A percentile compares a stretch with the other conserved stretches of the same genome.
Evolutionary conservation across 2,888 invertebrate genomes (phyloP).

Genomic region (Epinotia nisella): DNA sequence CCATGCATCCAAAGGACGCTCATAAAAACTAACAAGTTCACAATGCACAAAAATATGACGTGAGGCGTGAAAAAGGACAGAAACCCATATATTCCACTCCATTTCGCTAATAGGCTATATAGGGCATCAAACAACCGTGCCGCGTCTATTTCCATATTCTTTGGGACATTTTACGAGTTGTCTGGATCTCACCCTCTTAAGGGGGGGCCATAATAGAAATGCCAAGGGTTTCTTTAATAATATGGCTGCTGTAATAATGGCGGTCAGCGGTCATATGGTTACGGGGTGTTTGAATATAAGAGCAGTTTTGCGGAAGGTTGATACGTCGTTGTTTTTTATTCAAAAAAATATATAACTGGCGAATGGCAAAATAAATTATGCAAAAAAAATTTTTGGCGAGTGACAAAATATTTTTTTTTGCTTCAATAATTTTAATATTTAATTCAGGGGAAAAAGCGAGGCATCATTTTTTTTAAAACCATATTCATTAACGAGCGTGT

Average conservation of each 20-base stretch:
- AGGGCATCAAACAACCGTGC: constrained; percentile 39
- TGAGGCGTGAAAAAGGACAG: constrained; percentile 29
- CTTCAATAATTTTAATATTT: too few species aligned
- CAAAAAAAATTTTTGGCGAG: too few species aligned
- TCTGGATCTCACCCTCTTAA: constrained; percentile 34
- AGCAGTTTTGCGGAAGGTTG: not conserved
- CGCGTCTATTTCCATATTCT: constrained; percentile 44
- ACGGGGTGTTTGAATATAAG: constrained; percentile 28
- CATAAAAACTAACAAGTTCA: constrained; percentile 25
- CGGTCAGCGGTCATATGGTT: constrained; percentile 32
- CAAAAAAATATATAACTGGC: not conserved
- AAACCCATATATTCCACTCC: constrained; percentile 41
- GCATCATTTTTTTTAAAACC: too few species aligned
- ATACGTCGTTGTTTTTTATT: not conserved
- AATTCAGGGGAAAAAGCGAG: too few species aligned
- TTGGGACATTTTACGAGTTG: constrained; percentile 34
- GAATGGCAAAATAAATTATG: too few species aligned
- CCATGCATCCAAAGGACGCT: not conserved
- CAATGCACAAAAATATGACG: not conserved
- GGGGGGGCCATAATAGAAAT: constrained; percentile 48
- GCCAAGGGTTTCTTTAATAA: constrained; percentile 54
- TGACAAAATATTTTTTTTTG: too few species aligned
- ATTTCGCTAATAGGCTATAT: constrained; percentile 50
- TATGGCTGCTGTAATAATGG: constrained; percentile 28
- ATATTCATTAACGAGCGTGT: too few species aligned